Evolutionary conservation across 2,113 vertebrate genomes (phyloP).

Genomic region (Ovis aries): ARS-UI_Ramb_v3.0 NC_056056.1:171915001-171915500

Average conservation of each 20-base stretch:
- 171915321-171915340: neutral
- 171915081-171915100: neutral
- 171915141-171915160: neutral
- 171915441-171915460: neutral
- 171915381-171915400: neutral
- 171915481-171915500: neutral
- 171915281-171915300: neutral
- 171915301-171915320: neutral
- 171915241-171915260: neutral
- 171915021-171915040: neutral
- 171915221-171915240: slow-evolving; percentile 26
- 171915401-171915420: neutral
- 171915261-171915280: neutral
- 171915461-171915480: neutral
- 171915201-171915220: neutral
- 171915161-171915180: neutral
- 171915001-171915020: neutral
- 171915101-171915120: neutral
- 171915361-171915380: neutral
- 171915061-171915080: neutral
- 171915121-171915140: slow-evolving; percentile 7
- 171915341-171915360: neutral
- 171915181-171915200: slow-evolving; percentile 22
- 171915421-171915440: neutral
- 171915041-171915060: neutral